Conservation (phyloP, 2,888 invertebrate genomes). For the Drosophila pegasa region DNA sequence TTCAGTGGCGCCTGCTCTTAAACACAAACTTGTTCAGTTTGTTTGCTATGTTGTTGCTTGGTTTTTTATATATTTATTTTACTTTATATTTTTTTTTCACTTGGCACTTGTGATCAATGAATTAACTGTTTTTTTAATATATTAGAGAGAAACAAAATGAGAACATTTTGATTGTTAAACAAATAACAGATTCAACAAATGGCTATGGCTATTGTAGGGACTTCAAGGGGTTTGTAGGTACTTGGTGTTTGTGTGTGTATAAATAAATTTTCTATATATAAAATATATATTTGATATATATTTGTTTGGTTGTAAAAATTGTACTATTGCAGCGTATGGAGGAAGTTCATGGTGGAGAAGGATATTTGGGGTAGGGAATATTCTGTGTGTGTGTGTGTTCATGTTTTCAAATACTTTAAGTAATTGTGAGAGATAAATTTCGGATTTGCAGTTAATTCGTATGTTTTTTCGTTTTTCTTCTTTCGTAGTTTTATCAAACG, state of each 20-base stretch:
- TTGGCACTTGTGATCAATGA: constrained; percentile 63
- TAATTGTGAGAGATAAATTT: constrained; percentile 70
- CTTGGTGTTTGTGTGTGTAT: constrained; percentile 81
- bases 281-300: constrained; percentile 83
- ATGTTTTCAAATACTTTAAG: constrained; percentile 81
- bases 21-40: constrained; percentile 51
- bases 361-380: constrained; percentile 15
- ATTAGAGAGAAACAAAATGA: constrained; percentile 42
- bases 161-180: constrained; percentile 65
- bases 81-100: constrained; percentile 45
- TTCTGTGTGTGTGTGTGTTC: constrained; percentile 60
- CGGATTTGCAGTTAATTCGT: constrained; percentile 80
- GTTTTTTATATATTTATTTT: constrained; percentile 35
- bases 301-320: constrained; percentile 82
- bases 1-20: constrained; percentile 56
- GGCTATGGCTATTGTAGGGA: constrained; percentile 72
- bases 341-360: constrained; percentile 67
- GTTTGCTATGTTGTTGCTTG: constrained; percentile 47
- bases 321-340: constrained; percentile 85
- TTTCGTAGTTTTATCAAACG: constrained; percentile 35
- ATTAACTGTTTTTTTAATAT: constrained; percentile 64
- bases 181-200: constrained; percentile 75
- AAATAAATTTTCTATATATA: constrained; percentile 83
- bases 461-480: constrained; percentile 14
- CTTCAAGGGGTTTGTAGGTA: constrained; percentile 76